A percentile compares a stretch with the other conserved stretches of the same genome.
Conservation (phyloP, 1,140 invertebrate genomes). For the Orussus abietinus region DNA sequence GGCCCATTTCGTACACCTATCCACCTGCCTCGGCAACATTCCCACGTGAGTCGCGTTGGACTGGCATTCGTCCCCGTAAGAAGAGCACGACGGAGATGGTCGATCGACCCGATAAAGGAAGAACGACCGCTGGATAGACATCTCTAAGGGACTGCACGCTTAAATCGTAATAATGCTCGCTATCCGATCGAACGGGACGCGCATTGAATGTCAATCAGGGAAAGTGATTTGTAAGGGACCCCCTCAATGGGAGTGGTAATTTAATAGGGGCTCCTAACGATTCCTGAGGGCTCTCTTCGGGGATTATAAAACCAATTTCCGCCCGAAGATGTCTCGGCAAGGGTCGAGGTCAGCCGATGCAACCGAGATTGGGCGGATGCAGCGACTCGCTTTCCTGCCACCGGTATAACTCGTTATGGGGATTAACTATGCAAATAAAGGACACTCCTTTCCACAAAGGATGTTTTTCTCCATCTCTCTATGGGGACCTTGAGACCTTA, state of each 20-base stretch:
- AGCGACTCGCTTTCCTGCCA: slow-evolving; percentile 13
- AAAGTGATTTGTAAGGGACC: slow-evolving; percentile 37
- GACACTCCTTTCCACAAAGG: too few species aligned
- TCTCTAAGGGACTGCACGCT: slow-evolving; percentile 8
- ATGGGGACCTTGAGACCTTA: too few species aligned
- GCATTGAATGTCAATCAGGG: slow-evolving; percentile 43
- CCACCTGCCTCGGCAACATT: background rate
- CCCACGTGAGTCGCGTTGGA: background rate
- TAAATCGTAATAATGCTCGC: slow-evolving; percentile 11
- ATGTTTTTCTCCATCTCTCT: too few species aligned
- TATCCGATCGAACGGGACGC: slow-evolving; percentile 22
- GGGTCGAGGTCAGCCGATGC: background rate
- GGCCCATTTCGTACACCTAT: too few species aligned
- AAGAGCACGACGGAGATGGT: background rate
- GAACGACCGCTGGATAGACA: slow-evolving; percentile 10
- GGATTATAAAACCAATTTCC: slow-evolving; percentile 46
- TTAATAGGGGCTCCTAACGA: slow-evolving; percentile 16
- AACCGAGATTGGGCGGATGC: slow-evolving; percentile 14
- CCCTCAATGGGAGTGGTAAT: background rate
- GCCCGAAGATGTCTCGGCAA: slow-evolving; percentile 10
- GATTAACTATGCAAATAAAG: slow-evolving; percentile 23
- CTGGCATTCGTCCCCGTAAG: background rate
- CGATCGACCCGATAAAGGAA: slow-evolving; percentile 6
- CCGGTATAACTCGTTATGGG: background rate
- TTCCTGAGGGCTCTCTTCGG: slow-evolving; percentile 7